Evolutionary conservation across 1,140 invertebrate genomes (phyloP).

Genomic region (Drosophila arizonae): DNA sequence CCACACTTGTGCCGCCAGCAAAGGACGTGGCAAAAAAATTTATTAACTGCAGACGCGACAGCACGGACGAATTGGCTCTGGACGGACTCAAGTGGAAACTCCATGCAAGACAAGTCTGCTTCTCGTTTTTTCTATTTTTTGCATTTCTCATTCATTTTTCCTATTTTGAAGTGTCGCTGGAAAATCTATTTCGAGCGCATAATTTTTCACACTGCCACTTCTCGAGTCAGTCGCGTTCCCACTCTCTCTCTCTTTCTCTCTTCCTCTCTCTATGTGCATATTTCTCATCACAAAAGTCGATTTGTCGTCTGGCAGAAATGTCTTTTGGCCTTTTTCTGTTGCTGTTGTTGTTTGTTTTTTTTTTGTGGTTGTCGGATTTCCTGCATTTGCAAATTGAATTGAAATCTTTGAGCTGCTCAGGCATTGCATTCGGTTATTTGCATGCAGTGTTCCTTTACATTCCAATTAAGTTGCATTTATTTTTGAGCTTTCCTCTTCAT

Average conservation of each 20-base stretch:
- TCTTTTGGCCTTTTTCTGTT: slow-evolving; percentile 20
- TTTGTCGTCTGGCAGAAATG: slow-evolving; percentile 59
- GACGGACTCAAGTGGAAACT: slow-evolving; percentile 15
- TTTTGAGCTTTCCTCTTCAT: neutral
- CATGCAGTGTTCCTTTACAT: slow-evolving; percentile 1
- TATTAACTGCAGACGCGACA: slow-evolving; percentile 73
- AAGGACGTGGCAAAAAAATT: slow-evolving; percentile 64
- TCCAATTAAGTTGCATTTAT: neutral
- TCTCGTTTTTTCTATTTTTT: slow-evolving; percentile 6
- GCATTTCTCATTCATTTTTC: neutral
- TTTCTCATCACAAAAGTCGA: slow-evolving; percentile 59
- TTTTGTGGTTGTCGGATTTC: slow-evolving; percentile 45
- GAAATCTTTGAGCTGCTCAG: slow-evolving; percentile 6
- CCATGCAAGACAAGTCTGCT: slow-evolving; percentile 1
- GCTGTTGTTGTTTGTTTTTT: neutral
- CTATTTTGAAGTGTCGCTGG: slow-evolving; percentile 51
- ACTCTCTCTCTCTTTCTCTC: neutral
- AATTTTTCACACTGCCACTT: slow-evolving; percentile 75
- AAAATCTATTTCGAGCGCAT: slow-evolving; percentile 77
- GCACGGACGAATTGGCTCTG: slow-evolving; percentile 13
- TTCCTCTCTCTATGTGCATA: slow-evolving; percentile 37
- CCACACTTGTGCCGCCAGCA: slow-evolving; percentile 50
- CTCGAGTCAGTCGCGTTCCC: slow-evolving; percentile 44
- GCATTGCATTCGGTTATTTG: slow-evolving; percentile 26
- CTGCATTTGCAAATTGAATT: slow-evolving; percentile 55